Evolutionary conservation across 2,888 invertebrate genomes (phyloP).

Genomic region (Torymus texanus): DNA sequence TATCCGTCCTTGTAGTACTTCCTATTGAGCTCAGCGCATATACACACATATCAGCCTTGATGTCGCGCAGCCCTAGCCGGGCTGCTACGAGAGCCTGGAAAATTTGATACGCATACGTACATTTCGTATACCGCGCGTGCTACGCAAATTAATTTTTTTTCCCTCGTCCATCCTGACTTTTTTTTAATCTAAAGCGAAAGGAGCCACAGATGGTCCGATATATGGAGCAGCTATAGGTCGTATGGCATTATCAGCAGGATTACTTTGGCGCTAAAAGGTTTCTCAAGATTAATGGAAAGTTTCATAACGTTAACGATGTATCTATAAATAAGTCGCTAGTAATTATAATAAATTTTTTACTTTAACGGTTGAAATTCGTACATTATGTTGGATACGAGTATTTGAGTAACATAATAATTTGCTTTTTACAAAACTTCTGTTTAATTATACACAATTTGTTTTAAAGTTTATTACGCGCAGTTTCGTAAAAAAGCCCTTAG

Average conservation of each 20-base stretch:
- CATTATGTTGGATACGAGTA: no score
- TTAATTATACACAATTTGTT: no score
- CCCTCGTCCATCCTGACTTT: not conserved
- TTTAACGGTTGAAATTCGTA: no score
- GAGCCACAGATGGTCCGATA: not conserved
- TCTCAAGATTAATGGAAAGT: no score
- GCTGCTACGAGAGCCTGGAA: conserved; percentile 5
- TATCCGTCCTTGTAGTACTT: conserved; percentile 56
- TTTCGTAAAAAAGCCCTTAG: no score
- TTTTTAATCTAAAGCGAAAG: conserved; percentile 11
- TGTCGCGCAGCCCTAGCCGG: conserved; percentile 8
- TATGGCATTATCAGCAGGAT: not conserved
- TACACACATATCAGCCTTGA: conserved; percentile 18
- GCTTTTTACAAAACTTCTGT: no score
- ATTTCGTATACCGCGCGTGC: not conserved
- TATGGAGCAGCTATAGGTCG: not conserved
- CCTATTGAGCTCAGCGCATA: conserved; percentile 15
- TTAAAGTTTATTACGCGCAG: no score
- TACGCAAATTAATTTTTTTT: conserved; percentile 43
- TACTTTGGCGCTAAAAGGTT: no score
- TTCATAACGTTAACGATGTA: no score
- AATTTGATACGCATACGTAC: conserved; percentile 36
- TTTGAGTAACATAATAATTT: no score
- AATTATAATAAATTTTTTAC: no score
- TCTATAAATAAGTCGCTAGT: no score